Conservation (phyloP, 2,113 vertebrate species). For the Halcyon senegalensis region DNA sequence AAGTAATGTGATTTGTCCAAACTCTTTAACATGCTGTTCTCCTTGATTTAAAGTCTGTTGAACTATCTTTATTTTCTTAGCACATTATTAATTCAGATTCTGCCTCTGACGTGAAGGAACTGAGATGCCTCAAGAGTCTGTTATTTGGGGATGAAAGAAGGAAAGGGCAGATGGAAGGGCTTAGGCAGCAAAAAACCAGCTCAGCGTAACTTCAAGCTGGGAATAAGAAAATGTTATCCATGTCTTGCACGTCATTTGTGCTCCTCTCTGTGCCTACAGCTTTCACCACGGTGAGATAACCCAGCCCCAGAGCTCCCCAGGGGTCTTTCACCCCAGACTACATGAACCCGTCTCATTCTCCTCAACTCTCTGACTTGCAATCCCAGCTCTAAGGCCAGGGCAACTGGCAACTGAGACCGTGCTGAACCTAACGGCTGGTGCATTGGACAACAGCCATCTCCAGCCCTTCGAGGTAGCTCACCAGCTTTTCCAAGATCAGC, state of each 20-base stretch:
- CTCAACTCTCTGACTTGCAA: background rate
- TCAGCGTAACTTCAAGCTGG: background rate
- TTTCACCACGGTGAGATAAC: background rate
- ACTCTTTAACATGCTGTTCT: constrained; percentile 29
- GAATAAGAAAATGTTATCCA: background rate
- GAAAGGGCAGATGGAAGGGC: constrained; percentile 18
- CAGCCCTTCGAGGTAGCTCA: accelerated
- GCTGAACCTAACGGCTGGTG: background rate
- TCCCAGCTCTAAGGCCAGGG: background rate
- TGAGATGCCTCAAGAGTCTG: background rate
- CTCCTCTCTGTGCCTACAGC: background rate
- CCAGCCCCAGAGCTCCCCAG: background rate
- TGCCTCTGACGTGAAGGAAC: background rate
- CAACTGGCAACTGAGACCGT: background rate
- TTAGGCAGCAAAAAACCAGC: background rate
- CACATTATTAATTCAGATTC: constrained; percentile 40
- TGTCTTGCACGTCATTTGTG: background rate
- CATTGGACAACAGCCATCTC: accelerated
- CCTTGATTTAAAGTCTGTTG: constrained; percentile 49
- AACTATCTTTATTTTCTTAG: constrained; percentile 49
- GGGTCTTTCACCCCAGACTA: background rate
- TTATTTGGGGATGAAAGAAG: background rate
- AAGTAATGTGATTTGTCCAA: constrained; percentile 39
- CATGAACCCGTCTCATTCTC: accelerated
- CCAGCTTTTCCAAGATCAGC: background rate